Base-by-base conservation (phyloP, 2,797 vertebrate genomes). In the Enteromius viviparus region DNA sequence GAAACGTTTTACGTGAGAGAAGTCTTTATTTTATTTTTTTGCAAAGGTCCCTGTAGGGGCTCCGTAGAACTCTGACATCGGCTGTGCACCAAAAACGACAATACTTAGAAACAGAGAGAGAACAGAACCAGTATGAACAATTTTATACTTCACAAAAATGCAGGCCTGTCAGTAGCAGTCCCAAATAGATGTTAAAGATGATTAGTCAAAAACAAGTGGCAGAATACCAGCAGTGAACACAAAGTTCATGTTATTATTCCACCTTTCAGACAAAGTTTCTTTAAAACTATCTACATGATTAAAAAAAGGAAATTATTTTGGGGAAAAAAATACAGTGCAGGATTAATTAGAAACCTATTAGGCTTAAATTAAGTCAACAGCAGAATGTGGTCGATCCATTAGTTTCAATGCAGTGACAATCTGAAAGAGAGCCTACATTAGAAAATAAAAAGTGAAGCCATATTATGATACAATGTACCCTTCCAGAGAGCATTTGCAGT, bases 141-240 rank as follows among this genome's bases (percentile, higher is more conserved):
- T 42, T 74, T 80, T 71, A 86, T 69, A 80, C 53, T 64, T 78
- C 58, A 62, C 55, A 78, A 74, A 70, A 11, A 72, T 12, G 49
- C 51, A 37, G 85, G 78, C 42, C 76, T 86, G 83, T 89, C 86
- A 90, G 84, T 87, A 84, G 89, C 89, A 81, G 78, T 87, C 78
- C 76, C 72, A 17, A 81, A 53, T 64, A 58, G 42, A 62, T 7
- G 21, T 21, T 14, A 21, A 85, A 62, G 69, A 47, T 49, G 14
- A 51, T 78, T 55, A 65, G 7, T 32, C 60, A 72, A 64, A 86
- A 68, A 49, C 47, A 3, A 51, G 51, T 34, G n/a, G 64, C n/a
- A 65, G 58, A 64, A 72, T 6, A 34, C 55, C 47, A 53, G 29
- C 8, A 40, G 47, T 23, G 34, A 74, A 42, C 26, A 62, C 19